Conservation (phyloP, 1,140 invertebrate species). For the Solenopsis invicta region DNA sequence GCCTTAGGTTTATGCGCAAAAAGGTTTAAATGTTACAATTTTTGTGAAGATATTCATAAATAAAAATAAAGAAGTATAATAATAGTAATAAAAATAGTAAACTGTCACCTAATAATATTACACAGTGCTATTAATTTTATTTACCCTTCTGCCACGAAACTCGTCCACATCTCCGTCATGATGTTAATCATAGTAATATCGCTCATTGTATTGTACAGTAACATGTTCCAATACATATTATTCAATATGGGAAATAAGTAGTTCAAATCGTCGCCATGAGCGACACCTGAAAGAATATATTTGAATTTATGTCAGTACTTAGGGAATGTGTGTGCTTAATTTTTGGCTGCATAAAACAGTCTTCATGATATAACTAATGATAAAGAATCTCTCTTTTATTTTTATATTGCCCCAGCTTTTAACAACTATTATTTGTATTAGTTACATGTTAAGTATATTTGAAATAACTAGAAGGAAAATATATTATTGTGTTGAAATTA, state of each 20-base stretch:
- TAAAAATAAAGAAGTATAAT: not conserved
- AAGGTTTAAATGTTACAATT: not conserved
- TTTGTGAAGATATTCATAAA: not conserved
- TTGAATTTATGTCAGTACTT: not conserved
- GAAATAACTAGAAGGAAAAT: not conserved
- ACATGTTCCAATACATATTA: conserved; percentile 40
- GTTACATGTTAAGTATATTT: not conserved
- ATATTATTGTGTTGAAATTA: not conserved
- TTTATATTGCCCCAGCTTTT: not conserved
- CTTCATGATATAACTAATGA: not conserved
- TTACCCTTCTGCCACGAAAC: conserved; percentile 86
- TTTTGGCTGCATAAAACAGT: not conserved
- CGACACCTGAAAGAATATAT: conserved; percentile 80
- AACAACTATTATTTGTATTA: not conserved
- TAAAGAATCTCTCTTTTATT: not conserved
- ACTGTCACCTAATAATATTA: not conserved
- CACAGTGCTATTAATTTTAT: not conserved
- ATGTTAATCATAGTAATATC: conserved; percentile 83
- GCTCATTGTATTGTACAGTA: conserved; percentile 74
- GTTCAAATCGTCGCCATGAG: conserved; percentile 86
- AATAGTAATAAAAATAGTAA: not conserved
- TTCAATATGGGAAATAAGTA: conserved; percentile 84
- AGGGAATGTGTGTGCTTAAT: not conserved
- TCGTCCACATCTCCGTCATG: conserved; percentile 86
- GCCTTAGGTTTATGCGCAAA: not conserved